phyloP scores from a whole-genome alignment of 2,113 vertebrate genomes.

The Lonchura striata region DNA sequence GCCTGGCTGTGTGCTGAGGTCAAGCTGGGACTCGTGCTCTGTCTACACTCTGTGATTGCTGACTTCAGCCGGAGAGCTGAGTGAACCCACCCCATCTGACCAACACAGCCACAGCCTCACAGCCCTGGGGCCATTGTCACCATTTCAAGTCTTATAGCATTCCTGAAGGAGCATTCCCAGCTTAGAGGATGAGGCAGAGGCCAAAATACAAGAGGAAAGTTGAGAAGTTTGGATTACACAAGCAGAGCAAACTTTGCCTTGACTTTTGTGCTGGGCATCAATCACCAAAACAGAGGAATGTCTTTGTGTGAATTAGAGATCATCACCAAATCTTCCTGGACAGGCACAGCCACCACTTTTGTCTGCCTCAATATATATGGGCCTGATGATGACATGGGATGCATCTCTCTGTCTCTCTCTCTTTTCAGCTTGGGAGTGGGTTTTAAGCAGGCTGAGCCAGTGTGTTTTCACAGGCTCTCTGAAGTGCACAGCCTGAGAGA shows the following conservation, averaged over 20 bases:
- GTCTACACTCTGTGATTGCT: not conserved
- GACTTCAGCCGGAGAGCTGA: not conserved
- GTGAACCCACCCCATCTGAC: rapidly evolving
- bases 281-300: not conserved
- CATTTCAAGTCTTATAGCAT: rapidly evolving
- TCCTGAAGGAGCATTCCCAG: not conserved
- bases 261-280: not conserved
- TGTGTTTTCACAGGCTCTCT: not conserved
- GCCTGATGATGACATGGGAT: not conserved
- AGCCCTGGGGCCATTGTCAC: rapidly evolving
- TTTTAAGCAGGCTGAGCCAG: not conserved
- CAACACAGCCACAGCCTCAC: rapidly evolving
- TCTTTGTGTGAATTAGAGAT: not conserved
- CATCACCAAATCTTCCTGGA: not conserved
- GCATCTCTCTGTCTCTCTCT: not conserved
- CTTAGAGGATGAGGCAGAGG: not conserved
- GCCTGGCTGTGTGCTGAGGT: not conserved
- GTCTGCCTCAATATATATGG: not conserved
- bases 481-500: not conserved
- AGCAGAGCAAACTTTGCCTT: not conserved
- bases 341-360: not conserved
- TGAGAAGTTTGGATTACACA: not conserved
- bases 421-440: not conserved
- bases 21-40: rapidly evolving
- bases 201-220: not conserved